Evolutionary conservation across 2,797 vertebrate species (phyloP).

Genomic region (Malacoctenus gilli): DNA sequence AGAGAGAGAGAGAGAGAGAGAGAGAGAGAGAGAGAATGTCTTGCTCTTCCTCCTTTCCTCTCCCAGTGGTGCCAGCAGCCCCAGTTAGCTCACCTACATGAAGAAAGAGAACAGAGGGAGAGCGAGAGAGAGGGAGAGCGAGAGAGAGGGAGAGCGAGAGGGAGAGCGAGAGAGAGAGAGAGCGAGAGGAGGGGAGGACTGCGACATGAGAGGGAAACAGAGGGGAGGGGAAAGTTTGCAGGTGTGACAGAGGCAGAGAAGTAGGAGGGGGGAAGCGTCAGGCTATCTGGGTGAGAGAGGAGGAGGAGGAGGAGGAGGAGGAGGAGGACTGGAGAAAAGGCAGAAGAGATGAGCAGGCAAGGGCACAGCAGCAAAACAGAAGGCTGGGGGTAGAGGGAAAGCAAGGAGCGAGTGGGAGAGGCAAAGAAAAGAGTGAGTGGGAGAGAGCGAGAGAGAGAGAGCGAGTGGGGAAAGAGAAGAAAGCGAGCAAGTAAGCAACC

Average conservation of each 20-base stretch:
- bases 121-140: constrained; percentile 25
- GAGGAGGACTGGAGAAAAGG: constrained; percentile 67
- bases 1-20: constrained; percentile 18
- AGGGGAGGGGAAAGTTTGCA: constrained; percentile 79
- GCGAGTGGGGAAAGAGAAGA: constrained; percentile 31
- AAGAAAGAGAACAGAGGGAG: constrained; percentile 65
- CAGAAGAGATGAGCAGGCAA: constrained; percentile 78
- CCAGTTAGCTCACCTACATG: constrained; percentile 83
- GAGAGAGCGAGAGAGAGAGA: constrained; percentile 68
- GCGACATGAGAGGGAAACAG: constrained; percentile 61
- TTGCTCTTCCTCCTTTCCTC: constrained; percentile 36
- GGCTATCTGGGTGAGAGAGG: constrained; percentile 73
- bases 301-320: constrained; percentile 62
- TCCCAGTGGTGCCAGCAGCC: constrained; percentile 80
- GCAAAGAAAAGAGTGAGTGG: constrained; percentile 59
- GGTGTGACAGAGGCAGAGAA: constrained; percentile 76
- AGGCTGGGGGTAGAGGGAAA: constrained; percentile 71
- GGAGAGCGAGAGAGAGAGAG: constrained; percentile 25
- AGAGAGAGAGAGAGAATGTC: constrained; percentile 25
- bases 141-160: constrained; percentile 16
- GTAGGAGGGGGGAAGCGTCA: constrained; percentile 60
- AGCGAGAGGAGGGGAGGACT: constrained; percentile 60
- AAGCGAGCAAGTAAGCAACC: constrained; percentile 44
- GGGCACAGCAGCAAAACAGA: constrained; percentile 76
- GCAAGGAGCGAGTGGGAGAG: constrained; percentile 68